Percentiles rank a stretch among this genome's conserved stretches.
Conservation (phyloP, 2,797 vertebrate genomes). For the Danio choprae region DNA sequence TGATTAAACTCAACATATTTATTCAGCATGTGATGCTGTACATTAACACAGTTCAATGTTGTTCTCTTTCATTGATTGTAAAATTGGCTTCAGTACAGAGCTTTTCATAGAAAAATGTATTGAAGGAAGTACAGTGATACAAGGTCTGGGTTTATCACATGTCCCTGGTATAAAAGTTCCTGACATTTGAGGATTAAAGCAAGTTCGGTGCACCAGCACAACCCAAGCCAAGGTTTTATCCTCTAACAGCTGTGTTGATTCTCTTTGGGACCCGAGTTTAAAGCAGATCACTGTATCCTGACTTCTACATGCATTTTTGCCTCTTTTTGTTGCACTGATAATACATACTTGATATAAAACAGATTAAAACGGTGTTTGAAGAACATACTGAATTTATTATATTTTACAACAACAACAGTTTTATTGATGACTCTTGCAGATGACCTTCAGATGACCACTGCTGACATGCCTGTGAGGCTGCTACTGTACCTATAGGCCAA, state of each 20-base stretch:
- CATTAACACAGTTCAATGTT: background rate
- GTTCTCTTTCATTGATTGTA: slow-evolving; percentile 5
- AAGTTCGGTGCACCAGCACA: background rate
- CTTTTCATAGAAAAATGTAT: background rate
- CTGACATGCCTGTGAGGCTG: background rate
- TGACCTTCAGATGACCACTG: background rate
- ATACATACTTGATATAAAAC: background rate
- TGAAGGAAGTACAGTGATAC: background rate
- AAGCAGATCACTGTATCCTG: background rate
- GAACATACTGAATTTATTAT: slow-evolving; percentile 1
- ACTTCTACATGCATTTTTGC: background rate
- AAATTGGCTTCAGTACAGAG: background rate
- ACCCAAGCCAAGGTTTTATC: slow-evolving; percentile 32
- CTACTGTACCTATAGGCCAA: background rate
- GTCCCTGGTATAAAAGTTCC: slow-evolving; percentile 1
- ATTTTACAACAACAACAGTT: background rate
- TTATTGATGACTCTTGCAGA: background rate
- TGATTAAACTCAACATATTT: background rate
- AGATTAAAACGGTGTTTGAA: background rate
- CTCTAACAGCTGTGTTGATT: slow-evolving; percentile 33
- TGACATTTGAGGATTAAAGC: slow-evolving; percentile 9
- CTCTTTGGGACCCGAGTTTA: slow-evolving; percentile 1
- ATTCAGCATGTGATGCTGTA: background rate
- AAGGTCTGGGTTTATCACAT: slow-evolving; percentile 9
- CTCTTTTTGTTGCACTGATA: background rate